Evolutionary conservation across 2,113 vertebrate genomes (phyloP).

Genomic region (Deroptyus accipitrinus): DNA sequence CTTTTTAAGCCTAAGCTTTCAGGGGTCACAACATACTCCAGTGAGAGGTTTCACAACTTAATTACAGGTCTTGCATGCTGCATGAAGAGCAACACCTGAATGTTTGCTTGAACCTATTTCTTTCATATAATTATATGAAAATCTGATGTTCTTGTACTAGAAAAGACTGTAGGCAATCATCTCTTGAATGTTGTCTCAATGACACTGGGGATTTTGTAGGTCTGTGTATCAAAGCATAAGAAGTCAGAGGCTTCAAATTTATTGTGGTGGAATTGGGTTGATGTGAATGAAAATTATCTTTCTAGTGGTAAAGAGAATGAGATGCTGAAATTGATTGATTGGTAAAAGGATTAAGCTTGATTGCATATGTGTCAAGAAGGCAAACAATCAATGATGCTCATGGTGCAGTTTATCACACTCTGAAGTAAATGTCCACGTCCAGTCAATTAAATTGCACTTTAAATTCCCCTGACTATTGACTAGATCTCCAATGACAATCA

Average conservation of each 20-base stretch:
- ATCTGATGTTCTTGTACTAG: neutral
- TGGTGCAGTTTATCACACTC: neutral
- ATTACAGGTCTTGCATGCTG: neutral
- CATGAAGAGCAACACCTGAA: neutral
- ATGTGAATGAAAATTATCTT: neutral
- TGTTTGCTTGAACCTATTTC: neutral
- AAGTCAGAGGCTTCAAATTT: neutral
- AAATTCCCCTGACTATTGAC: neutral
- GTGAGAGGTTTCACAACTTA: neutral
- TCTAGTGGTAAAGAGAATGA: neutral
- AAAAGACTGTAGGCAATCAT: neutral
- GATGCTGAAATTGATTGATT: neutral
- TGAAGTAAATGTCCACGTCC: neutral
- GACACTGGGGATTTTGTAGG: neutral
- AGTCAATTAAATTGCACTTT: conserved; percentile 3
- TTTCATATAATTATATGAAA: neutral
- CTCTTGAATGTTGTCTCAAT: neutral
- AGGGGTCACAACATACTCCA: neutral
- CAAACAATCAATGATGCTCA: neutral
- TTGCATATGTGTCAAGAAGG: neutral
- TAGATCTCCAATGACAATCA: neutral
- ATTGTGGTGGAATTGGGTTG: neutral
- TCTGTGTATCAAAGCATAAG: neutral
- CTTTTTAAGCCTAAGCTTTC: neutral
- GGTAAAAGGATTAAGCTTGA: neutral